Percentiles rank a stretch among this genome's conserved stretches.
phyloP scores from a whole-genome alignment of 2,888 invertebrate genomes.

The Sphaerophoria taeniata region DNA sequence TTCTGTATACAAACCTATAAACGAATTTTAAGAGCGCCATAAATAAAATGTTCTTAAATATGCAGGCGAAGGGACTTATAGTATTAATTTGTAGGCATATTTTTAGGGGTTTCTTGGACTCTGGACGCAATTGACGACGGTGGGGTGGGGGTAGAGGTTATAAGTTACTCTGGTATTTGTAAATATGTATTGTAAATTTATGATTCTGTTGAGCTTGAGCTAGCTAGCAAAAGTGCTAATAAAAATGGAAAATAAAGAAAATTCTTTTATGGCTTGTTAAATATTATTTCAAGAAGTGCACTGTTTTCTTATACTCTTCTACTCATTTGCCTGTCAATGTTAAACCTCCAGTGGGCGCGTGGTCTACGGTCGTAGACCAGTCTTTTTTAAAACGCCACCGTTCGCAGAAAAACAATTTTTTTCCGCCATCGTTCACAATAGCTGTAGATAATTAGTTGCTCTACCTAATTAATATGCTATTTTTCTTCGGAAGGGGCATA shows the following conservation, averaged over 20 bases:
- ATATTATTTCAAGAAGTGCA: slow-evolving; percentile 17
- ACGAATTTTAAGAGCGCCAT: slow-evolving; percentile 25
- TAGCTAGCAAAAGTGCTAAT: background rate
- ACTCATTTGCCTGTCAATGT: background rate
- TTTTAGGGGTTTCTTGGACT: background rate
- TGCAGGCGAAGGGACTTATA: slow-evolving; percentile 7
- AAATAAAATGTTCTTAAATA: slow-evolving; percentile 40
- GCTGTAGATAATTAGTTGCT: too few relatives aligned
- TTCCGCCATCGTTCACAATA: too few relatives aligned
- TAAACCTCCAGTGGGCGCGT: too few relatives aligned
- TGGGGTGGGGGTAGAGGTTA: background rate
- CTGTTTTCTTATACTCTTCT: background rate
- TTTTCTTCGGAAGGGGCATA: too few relatives aligned
- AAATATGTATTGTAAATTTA: slow-evolving; percentile 15
- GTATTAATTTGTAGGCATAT: slow-evolving; percentile 34
- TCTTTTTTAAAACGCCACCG: too few relatives aligned
- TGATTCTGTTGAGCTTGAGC: background rate
- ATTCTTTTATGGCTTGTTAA: slow-evolving; percentile 8
- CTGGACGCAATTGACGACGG: background rate
- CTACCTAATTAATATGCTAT: too few relatives aligned
- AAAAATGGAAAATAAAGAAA: background rate
- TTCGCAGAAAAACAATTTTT: too few relatives aligned
- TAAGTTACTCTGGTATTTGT: background rate
- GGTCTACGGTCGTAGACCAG: too few relatives aligned
- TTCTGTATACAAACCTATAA: background rate